phyloP scores from a whole-genome alignment of 2,888 invertebrate species.

The Eilema griseolum region DNA sequence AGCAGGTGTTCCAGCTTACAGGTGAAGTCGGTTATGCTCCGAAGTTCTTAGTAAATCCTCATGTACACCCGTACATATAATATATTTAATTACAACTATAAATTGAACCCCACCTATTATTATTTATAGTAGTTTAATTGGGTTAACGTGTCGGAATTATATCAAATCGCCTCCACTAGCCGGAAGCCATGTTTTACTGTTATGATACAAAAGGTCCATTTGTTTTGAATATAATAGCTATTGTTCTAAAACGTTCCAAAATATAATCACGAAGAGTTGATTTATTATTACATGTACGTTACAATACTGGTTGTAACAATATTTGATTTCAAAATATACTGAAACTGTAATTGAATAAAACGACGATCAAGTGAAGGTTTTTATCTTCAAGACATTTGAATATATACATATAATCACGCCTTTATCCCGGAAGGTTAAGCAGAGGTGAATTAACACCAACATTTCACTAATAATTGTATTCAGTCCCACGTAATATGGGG shows the following conservation, averaged over 20 bases:
- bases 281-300: slow-evolving; percentile 63
- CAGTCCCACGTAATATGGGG: too few relatives aligned
- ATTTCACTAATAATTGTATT: too few relatives aligned
- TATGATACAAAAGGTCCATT: slow-evolving; percentile 76
- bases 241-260: slow-evolving; percentile 77
- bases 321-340: slow-evolving; percentile 32
- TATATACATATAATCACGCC: too few relatives aligned
- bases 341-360: slow-evolving; percentile 5
- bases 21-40: not conserved
- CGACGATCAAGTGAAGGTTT: not conserved
- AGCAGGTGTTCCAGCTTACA: not conserved
- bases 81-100: slow-evolving; percentile 48
- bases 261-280: slow-evolving; percentile 80
- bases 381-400: too few relatives aligned
- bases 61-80: slow-evolving; percentile 10
- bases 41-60: not conserved
- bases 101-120: slow-evolving; percentile 45
- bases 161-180: slow-evolving; percentile 71
- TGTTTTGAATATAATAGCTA: slow-evolving; percentile 83
- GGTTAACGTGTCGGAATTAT: slow-evolving; percentile 65
- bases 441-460: too few relatives aligned
- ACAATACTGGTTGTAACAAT: slow-evolving; percentile 30
- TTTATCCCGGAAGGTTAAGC: too few relatives aligned
- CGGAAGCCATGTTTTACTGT: slow-evolving; percentile 80
- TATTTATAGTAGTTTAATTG: slow-evolving; percentile 58